Conservation (phyloP, 1,140 invertebrate genomes). For the Rhopalosiphum padi region DNA sequence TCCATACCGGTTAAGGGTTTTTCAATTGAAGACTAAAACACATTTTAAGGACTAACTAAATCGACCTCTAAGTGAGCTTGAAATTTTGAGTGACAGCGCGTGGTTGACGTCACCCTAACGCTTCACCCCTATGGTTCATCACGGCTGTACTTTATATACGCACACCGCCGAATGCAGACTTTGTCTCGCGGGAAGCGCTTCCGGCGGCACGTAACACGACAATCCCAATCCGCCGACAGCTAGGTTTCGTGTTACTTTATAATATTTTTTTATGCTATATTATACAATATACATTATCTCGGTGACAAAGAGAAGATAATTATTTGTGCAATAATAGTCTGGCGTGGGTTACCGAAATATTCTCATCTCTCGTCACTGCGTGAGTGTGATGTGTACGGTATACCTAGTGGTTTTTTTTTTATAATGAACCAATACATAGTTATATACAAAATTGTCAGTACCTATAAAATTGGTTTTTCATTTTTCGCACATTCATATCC, state of each 20-base stretch:
- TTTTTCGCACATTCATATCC: not conserved
- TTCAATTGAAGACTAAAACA: not conserved
- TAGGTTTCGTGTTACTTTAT: conserved; percentile 17
- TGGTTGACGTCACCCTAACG: not conserved
- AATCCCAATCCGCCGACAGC: not conserved
- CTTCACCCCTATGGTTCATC: no score
- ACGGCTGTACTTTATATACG: not conserved
- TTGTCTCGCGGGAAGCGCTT: not conserved
- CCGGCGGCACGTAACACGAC: not conserved
- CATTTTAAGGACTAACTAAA: not conserved
- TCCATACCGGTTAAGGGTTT: not conserved
- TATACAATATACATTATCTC: not conserved
- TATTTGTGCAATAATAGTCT: not conserved
- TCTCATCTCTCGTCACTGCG: not conserved
- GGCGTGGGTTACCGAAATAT: not conserved
- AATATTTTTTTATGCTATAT: not conserved
- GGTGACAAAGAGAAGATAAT: not conserved
- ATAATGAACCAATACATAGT: no score
- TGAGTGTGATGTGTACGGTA: not conserved
- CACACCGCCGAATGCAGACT: not conserved
- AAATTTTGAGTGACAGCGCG: not conserved
- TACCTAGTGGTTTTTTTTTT: no score
- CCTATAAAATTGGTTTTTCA: not conserved
- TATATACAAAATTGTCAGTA: not conserved
- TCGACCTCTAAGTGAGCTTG: not conserved